Percentiles rank a stretch among this genome's conserved stretches.
Evolutionary conservation across 2,113 vertebrate species (phyloP).

Genomic region (Nasalis larvatus): DNA sequence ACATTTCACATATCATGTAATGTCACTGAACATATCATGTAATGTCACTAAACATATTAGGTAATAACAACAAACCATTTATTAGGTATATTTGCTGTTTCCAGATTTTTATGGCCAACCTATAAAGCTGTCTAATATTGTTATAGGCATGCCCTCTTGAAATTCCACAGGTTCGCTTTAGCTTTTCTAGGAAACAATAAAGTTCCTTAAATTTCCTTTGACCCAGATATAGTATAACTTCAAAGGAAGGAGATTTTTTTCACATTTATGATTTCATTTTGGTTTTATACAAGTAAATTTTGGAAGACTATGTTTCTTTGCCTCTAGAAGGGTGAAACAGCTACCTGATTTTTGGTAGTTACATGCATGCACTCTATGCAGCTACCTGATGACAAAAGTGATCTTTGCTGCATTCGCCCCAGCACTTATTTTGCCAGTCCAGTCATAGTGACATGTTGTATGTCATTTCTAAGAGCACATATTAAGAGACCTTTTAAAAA

Average conservation of each 20-base stretch:
- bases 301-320: background rate
- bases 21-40: background rate
- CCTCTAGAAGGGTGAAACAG: background rate
- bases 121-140: background rate
- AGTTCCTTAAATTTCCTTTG: slow-evolving; percentile 46
- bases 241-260: background rate
- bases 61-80: background rate
- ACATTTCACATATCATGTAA: background rate
- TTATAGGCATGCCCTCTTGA: background rate
- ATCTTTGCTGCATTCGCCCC: background rate
- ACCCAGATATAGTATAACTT: background rate
- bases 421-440: background rate
- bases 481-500: background rate
- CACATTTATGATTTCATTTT: background rate
- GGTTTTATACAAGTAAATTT: slow-evolving; percentile 27
- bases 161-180: background rate
- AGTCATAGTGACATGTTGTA: background rate
- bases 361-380: background rate
- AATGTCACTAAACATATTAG: background rate
- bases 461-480: background rate
- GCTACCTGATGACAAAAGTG: background rate
- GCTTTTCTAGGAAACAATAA: background rate
- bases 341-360: background rate
- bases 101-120: background rate
- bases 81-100: background rate